A percentile compares a stretch with the other conserved stretches of the same genome.
These are phyloP conservation scores for human DNA, from an alignment of 2,113 vertebrate species.

Conservation along the genomic window GRCh38 chr16:7224001-7224500, in stretches of 20 bases:
- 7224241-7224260: background rate
- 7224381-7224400: background rate
- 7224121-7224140: background rate
- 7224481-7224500: background rate
- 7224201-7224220: background rate
- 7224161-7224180: background rate
- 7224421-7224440: accelerated
- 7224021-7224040: background rate
- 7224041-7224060: background rate
- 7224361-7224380: background rate
- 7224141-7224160: background rate
- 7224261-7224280: background rate
- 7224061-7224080: background rate
- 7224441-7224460: background rate
- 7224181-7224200: background rate
- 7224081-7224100: background rate
- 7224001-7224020: background rate
- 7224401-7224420: background rate
- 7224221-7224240: background rate
- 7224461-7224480: background rate
- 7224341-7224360: background rate
- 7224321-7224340: background rate
- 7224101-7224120: background rate
- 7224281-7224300: background rate
- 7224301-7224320: background rate